Evolutionary conservation across 1,140 invertebrate species (phyloP), one percentile per base, ranked within the genome.

Genomic region (Daktulosphaira vitifoliae): DNA sequence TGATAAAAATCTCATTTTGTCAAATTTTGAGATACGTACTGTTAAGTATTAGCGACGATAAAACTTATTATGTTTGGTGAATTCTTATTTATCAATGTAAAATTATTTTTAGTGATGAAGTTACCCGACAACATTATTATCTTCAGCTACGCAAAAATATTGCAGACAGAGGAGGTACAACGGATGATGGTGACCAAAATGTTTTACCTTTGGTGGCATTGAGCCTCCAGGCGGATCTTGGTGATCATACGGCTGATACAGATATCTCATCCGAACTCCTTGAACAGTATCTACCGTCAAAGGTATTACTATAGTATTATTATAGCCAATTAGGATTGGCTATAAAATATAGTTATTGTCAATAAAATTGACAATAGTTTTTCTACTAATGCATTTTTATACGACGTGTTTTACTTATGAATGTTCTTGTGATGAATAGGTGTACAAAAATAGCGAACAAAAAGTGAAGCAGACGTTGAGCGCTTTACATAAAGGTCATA

Each of bases 91-190:
- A n/a, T n/a, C n/a, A n/a, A n/a, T n/a, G n/a, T n/a, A n/a, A n/a
- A n/a, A n/a, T n/a, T n/a, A n/a, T n/a, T n/a, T n/a, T n/a, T n/a
- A 88, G 86, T 76, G 91, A 96, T 79, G 89, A 92, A 71, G 83
- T 88, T 65, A 91, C 92, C 8, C 79, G 90, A 22, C 88, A 92
- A 71, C 86, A 95, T 72, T 97, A 97, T 75, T 97, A 94, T 76
- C 81, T 94, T 68, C 94, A 97, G 78, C 77, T 98, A 71, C 85
- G 89, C 38, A 84, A 92, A 73, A 97, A 98, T 77, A 80, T 52
- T 79, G 84, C 73, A 84, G 83, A 66, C 77, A 77, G 38, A 78
- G 86, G 70, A 83, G 56, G 56, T 6, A 22, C 83, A 65, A 77
- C 82, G 68, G 81, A 84, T 73, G 76, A 81, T 73, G 73, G 77